Evolutionary conservation across 1,140 invertebrate genomes (phyloP), one percentile per base, ranked within the genome.

Genomic region (Cotesia glomerata): DNA sequence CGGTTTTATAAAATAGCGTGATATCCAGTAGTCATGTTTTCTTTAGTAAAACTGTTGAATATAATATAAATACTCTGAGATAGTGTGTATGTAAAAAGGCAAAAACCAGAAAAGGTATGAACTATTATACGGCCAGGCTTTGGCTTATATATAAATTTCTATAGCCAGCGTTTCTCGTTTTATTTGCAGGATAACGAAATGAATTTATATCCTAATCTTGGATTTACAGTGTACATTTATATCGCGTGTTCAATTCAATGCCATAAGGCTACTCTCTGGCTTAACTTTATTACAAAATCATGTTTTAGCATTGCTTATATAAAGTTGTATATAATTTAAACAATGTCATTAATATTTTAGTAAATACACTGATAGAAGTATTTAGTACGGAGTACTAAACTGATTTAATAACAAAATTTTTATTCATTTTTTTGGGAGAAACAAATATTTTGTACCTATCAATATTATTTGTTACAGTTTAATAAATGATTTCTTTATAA

Each of bases 161-260:
- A 52, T 66, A 66, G 7, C 49, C 16, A 7, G 26, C 16, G 16
- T 66, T 66, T 52, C 32, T 49, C 52, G 16, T 1, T 26, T 26
- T 26, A 26, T 1, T 45, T 36, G n/a, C 5, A 14, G 36, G 5
- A 58, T 71, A 71, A 64, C 49, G 62, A 58, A 71, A 71, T 71
- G 16, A 71, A 71, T 71, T 71, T 65, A 71, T 71, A 71, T 56
- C 61, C 69, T 71, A 71, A 71, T 71, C 69, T 64, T 64, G 34
- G 52, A 71, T 71, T 71, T 65, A 71, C 49, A 52, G 51, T 7
- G 26, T n/a, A 64, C 39, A 16, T 64, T 65, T 71, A 65, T 64
- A 56, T 71, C 69, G 51, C 69, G 69, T 65, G 69, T 62, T 7
- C 51, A 51, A 35, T 62, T 71, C 39, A n/a, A 64, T 35, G 34